A percentile compares a stretch with the other conserved stretches of the same genome.
phyloP scores from a whole-genome alignment of 2,113 vertebrate genomes.

The Podarcis cretensis region DNA sequence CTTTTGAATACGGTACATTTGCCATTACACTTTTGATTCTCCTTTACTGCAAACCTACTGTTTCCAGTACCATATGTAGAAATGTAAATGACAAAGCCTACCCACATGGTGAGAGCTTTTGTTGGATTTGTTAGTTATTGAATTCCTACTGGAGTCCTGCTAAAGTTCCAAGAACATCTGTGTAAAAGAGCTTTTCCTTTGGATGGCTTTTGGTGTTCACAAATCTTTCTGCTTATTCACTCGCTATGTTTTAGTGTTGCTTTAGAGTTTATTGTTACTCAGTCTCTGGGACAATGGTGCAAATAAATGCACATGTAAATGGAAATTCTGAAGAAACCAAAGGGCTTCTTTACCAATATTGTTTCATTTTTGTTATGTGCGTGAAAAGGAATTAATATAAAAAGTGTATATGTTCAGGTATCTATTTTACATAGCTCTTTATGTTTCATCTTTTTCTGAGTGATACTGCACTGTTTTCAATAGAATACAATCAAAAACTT shows the following conservation, averaged over 20 bases:
- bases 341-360: no score
- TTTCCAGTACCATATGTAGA: neutral
- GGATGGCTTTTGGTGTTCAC: neutral
- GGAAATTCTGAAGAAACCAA: neutral
- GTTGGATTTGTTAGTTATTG: neutral
- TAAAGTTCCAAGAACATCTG: no score
- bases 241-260: neutral
- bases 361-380: no score
- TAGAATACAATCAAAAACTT: no score
- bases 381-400: neutral
- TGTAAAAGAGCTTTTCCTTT: neutral
- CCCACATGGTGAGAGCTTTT: neutral
- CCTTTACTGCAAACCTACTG: neutral
- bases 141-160: no score
- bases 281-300: neutral
- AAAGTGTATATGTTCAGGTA: neutral
- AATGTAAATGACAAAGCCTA: neutral
- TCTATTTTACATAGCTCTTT: neutral
- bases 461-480: no score
- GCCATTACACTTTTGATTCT: neutral
- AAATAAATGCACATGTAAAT: neutral
- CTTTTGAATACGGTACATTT: neutral
- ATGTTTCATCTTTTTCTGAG: neutral
- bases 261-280: neutral
- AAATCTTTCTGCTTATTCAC: neutral